These are phyloP conservation scores for Cotesia typhae DNA, from an alignment of 1,140 invertebrate species.

Conservation along the genomic window DNA sequence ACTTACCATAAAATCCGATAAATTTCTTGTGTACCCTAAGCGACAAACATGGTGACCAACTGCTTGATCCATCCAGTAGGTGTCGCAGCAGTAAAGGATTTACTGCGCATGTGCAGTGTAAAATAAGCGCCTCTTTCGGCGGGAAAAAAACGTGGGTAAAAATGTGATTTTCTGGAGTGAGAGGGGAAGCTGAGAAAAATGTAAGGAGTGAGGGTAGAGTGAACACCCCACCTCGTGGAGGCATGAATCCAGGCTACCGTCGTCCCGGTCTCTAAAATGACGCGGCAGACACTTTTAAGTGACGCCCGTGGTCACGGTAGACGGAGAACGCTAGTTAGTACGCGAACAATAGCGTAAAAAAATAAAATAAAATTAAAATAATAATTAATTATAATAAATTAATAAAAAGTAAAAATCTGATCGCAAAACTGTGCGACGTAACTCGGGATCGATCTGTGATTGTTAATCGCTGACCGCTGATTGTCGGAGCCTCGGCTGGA, in stretches of 20 bases:
- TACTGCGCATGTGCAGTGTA: slow-evolving; percentile 7
- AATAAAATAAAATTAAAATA: too few species aligned
- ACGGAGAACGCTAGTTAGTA: slow-evolving; percentile 17
- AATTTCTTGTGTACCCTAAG: too few species aligned
- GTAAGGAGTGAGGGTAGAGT: background rate
- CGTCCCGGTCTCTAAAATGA: slow-evolving; percentile 33
- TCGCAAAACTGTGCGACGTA: too few species aligned
- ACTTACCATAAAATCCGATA: too few species aligned
- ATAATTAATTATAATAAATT: too few species aligned
- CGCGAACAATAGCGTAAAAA: background rate
- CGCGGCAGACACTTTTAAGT: slow-evolving; percentile 41
- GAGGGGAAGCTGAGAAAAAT: slow-evolving; percentile 2
- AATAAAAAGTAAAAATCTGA: too few species aligned
- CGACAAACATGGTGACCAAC: too few species aligned
- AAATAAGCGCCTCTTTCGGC: slow-evolving; percentile 12
- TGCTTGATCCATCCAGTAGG: too few species aligned
- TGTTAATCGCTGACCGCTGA: too few species aligned
- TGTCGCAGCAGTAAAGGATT: background rate
- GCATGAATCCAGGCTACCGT: slow-evolving; percentile 26
- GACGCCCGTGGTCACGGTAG: slow-evolving; percentile 39
- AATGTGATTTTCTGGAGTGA: background rate
- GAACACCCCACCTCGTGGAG: slow-evolving; percentile 31
- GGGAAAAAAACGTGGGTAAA: background rate
- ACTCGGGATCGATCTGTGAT: too few species aligned
- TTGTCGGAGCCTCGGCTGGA: background rate